A percentile compares a stretch with the other conserved stretches of the same genome.
Conservation (phyloP, 1,140 invertebrate genomes). For the Trachymyrmex cornetzi region DNA sequence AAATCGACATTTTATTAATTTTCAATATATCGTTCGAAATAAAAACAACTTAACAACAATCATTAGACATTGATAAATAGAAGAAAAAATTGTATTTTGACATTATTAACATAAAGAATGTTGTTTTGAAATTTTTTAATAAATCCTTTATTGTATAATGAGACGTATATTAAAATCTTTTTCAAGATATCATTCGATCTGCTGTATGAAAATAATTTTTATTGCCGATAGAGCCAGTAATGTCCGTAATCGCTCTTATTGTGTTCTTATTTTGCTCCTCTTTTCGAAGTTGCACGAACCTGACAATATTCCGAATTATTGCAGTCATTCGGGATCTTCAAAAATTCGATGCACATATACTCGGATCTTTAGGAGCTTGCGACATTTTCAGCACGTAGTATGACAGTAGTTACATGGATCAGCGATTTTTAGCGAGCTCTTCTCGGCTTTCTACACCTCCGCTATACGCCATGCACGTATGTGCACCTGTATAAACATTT, state of each 20-base stretch:
- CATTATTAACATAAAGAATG: not conserved
- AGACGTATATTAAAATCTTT: not conserved
- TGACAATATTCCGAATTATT: slow-evolving; percentile 38
- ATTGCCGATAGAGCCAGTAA: not conserved
- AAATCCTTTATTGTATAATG: not conserved
- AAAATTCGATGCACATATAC: slow-evolving; percentile 50
- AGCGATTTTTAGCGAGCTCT: slow-evolving; percentile 54
- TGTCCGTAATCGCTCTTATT: not conserved
- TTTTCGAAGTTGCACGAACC: not conserved
- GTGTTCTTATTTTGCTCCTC: not conserved
- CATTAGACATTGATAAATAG: slow-evolving; percentile 14
- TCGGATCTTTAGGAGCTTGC: not conserved
- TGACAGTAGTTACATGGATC: slow-evolving; percentile 57
- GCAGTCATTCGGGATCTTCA: slow-evolving; percentile 17
- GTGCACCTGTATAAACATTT: slow-evolving; percentile 28
- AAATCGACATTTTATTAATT: slow-evolving; percentile 46
- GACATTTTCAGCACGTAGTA: slow-evolving; percentile 68
- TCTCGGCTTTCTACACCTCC: not conserved
- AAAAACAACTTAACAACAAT: slow-evolving; percentile 21
- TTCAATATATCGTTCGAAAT: not conserved
- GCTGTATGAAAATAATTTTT: not conserved
- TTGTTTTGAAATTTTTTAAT: slow-evolving; percentile 9
- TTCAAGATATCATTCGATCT: not conserved
- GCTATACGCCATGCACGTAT: not conserved
- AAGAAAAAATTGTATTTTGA: not conserved